These are phyloP conservation scores for Ophonus ardosiacus DNA, from an alignment of 2,888 invertebrate genomes.

Conservation along the genomic window DNA sequence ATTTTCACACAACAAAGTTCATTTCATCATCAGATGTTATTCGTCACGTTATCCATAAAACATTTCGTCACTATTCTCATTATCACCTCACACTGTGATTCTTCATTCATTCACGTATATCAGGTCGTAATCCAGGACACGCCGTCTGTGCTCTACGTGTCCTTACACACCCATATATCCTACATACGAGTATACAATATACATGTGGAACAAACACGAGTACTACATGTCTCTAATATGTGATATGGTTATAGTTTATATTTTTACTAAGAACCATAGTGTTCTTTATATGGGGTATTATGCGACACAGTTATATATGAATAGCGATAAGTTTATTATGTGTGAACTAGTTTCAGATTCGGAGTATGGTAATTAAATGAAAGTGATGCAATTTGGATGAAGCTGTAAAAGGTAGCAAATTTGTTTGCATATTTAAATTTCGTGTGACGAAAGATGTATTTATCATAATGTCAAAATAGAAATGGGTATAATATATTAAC, in stretches of 20 bases:
- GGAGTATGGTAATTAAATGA: not conserved
- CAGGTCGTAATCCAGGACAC: constrained; percentile 56
- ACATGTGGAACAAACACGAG: not conserved
- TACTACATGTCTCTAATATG: not conserved
- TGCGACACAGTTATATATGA: not conserved
- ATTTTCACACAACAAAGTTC: not conserved
- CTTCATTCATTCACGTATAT: constrained; percentile 46
- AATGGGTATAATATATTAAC: not conserved
- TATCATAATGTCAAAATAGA: not conserved
- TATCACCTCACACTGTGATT: not conserved
- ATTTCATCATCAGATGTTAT: not conserved
- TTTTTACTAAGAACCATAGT: too few relatives aligned
- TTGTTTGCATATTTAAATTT: not conserved
- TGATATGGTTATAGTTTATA: not conserved
- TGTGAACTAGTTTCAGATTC: not conserved
- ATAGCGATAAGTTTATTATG: too few relatives aligned
- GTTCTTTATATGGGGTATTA: not conserved
- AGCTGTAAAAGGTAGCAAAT: not conserved
- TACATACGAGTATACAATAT: not conserved
- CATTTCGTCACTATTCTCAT: not conserved
- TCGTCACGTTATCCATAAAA: not conserved
- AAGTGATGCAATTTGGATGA: not conserved
- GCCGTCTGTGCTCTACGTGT: constrained; percentile 26
- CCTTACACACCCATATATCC: constrained; percentile 25
- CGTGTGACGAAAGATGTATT: not conserved